Conservation (phyloP, 2,797 vertebrate species). For the Meriones psammophilus region DNA sequence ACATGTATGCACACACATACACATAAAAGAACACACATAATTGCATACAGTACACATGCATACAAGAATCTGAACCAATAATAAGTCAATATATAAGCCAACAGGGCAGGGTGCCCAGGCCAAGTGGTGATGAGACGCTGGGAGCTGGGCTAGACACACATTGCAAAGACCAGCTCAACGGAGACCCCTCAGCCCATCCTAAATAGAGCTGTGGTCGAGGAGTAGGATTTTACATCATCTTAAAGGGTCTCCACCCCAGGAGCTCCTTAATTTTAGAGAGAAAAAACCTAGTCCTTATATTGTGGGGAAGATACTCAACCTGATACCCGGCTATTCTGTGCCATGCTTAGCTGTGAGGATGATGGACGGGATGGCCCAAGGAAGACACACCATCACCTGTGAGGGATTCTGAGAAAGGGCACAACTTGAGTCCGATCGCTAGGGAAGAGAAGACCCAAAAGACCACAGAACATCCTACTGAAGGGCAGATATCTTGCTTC, state of each 20-base stretch:
- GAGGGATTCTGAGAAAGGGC: not conserved
- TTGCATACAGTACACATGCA: not conserved
- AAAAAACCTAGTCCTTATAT: not conserved
- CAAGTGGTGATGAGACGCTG: not conserved
- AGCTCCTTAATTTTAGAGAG: not conserved
- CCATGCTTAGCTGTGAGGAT: not conserved
- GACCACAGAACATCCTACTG: not conserved
- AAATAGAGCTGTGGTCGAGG: not conserved
- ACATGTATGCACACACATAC: not conserved
- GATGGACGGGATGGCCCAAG: fast-evolving
- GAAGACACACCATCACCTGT: not conserved
- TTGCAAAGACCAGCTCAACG: fast-evolving
- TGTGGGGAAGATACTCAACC: not conserved
- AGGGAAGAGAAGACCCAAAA: not conserved
- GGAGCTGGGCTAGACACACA: not conserved
- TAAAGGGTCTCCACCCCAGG: not conserved
- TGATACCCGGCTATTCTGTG: not conserved
- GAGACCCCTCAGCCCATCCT: not conserved
- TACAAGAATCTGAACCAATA: not conserved
- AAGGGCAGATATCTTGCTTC: not conserved
- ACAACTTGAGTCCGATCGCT: fast-evolving
- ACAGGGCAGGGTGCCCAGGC: not conserved
- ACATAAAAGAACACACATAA: not conserved
- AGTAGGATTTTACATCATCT: not conserved
- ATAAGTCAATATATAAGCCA: not conserved